phyloP scores from a whole-genome alignment of 2,113 vertebrate genomes.

The Corynorhinus townsendii region DNA sequence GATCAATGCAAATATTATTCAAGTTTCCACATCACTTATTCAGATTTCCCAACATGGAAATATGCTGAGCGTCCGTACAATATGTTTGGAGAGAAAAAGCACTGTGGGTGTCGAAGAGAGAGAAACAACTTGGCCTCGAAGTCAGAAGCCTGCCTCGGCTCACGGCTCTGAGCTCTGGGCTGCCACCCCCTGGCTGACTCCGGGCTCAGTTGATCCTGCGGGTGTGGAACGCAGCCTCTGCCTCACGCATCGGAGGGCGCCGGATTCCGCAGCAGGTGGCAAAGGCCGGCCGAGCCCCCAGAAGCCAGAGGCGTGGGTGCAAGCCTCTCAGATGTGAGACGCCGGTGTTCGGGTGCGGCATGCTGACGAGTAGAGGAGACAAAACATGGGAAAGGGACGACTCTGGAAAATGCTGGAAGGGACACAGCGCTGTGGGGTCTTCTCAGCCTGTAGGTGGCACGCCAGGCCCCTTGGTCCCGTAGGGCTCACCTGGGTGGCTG shows the following conservation, averaged over 20 bases:
- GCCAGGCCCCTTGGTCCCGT: too few species aligned
- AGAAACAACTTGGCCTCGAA: conserved; percentile 4
- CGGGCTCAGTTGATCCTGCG: neutral
- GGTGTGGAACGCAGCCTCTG: neutral
- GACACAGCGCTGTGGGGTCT: too few species aligned
- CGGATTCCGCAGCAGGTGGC: neutral
- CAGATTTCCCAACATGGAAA: neutral
- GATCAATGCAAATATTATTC: conserved; percentile 9
- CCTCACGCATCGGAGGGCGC: neutral
- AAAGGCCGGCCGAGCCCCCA: neutral
- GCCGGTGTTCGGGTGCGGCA: neutral
- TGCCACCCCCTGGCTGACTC: neutral
- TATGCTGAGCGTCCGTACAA: neutral
- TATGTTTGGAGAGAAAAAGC: neutral
- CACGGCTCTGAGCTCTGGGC: neutral
- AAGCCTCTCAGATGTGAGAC: neutral
- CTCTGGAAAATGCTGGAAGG: too few species aligned
- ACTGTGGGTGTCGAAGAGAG: neutral
- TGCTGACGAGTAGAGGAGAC: too few species aligned
- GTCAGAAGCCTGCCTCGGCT: neutral
- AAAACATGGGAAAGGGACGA: too few species aligned
- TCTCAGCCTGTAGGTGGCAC: too few species aligned
- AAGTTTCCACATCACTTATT: neutral
- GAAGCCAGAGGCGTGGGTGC: neutral
- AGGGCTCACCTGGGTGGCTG: too few species aligned